Percentiles rank a stretch among this genome's conserved stretches.
Evolutionary conservation across 2,113 vertebrate genomes (phyloP).

Genomic region (Mystacornis crossleyi): DNA sequence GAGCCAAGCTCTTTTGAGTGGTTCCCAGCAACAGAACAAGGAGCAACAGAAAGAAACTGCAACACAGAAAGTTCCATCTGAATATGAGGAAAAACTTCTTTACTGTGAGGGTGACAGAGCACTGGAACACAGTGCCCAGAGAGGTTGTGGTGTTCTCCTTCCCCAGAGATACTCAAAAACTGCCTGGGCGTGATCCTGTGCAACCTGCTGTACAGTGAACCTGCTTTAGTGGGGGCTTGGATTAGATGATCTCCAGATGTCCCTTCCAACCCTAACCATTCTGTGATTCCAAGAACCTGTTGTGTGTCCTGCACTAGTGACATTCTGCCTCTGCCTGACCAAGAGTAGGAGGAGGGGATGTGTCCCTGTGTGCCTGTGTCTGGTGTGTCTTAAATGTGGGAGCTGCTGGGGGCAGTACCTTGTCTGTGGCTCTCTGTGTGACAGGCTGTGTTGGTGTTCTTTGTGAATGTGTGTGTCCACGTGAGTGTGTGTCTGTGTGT

Average conservation of each 20-base stretch:
- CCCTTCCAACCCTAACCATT: neutral
- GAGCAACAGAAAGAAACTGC: neutral
- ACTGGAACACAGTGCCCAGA: neutral
- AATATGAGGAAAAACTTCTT: neutral
- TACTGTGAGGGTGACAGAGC: neutral
- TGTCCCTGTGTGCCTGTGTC: neutral
- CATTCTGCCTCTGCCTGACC: neutral
- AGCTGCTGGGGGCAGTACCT: fast-evolving
- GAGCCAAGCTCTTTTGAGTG: neutral
- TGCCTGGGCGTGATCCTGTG: neutral
- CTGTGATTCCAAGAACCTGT: neutral
- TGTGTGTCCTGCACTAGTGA: neutral
- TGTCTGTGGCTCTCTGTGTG: neutral
- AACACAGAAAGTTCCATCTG: neutral
- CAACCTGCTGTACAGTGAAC: neutral
- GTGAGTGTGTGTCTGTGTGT: neutral
- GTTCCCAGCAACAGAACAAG: neutral
- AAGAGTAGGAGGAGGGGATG: fast-evolving
- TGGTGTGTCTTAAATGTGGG: neutral
- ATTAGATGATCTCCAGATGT: neutral
- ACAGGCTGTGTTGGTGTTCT: fast-evolving
- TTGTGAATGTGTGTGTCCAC: neutral
- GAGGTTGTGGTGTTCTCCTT: neutral
- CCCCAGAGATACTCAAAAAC: neutral
- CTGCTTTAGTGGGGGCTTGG: neutral